Conservation (phyloP, 2,113 vertebrate genomes). For the Phoxinus phoxinus region DNA sequence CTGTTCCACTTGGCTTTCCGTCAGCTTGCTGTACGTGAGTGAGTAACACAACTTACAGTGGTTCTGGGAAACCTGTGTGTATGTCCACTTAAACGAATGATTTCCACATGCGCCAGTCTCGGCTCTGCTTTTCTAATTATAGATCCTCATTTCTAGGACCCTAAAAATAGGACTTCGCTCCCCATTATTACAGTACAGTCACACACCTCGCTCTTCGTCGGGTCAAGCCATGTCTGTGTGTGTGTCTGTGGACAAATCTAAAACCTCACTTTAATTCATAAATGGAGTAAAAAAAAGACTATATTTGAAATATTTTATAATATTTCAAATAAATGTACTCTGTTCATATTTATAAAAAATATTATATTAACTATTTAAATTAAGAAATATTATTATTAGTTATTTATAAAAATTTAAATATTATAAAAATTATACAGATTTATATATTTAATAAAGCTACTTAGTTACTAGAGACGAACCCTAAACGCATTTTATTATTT, state of each 20-base stretch:
- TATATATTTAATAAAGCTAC: no score
- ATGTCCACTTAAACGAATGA: conserved; percentile 51
- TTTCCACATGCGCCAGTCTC: conserved; percentile 58
- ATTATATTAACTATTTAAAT: no score
- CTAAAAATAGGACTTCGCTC: conserved; percentile 59
- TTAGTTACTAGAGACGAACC: no score
- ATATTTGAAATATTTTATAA: no score
- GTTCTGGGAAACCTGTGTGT: conserved; percentile 45
- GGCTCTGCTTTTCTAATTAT: conserved; percentile 62
- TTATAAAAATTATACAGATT: no score
- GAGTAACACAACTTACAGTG: conserved; percentile 21
- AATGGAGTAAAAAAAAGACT: no score
- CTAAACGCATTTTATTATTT: no score
- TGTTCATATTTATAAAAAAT: no score
- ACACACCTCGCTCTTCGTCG: neutral
- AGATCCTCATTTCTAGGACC: conserved; percentile 43
- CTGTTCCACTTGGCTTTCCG: conserved; percentile 5
- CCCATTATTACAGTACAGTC: conserved; percentile 53
- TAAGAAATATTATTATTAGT: no score
- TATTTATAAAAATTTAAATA: no score
- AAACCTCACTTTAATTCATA: no score
- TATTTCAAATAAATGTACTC: no score
- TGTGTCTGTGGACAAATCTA: neutral
- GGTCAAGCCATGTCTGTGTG: conserved; percentile 4
- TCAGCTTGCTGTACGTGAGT: conserved; percentile 29